phyloP scores from a whole-genome alignment of 2,113 vertebrate genomes.

The Enhydra lutris region DNA sequence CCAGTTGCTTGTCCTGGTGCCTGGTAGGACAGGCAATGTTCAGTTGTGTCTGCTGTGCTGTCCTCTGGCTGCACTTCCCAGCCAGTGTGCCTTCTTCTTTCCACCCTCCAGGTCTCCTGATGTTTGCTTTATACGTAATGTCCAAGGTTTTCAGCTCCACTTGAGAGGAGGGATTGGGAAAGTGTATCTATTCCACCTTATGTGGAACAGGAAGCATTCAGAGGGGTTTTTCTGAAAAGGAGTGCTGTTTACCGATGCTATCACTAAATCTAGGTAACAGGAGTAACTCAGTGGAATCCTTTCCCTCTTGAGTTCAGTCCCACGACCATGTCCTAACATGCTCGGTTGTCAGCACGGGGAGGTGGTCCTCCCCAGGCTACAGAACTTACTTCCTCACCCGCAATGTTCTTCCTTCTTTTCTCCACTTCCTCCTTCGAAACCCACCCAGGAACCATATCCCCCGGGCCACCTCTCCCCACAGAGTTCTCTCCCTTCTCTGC shows the following conservation, averaged over 20 bases:
- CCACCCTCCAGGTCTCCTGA: not conserved
- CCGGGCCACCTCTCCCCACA: not conserved
- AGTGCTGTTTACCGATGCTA: not conserved
- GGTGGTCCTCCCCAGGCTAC: too few species aligned
- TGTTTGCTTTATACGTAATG: accelerated
- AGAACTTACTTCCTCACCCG: not conserved
- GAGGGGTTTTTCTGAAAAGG: not conserved
- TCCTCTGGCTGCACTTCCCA: not conserved
- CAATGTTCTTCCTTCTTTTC: not conserved
- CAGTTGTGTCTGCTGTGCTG: accelerated
- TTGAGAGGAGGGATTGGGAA: not conserved
- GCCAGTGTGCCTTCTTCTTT: not conserved
- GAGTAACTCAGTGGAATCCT: not conserved
- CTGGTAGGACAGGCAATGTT: not conserved
- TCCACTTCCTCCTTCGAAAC: not conserved
- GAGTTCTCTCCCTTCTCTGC: not conserved
- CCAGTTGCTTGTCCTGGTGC: not conserved
- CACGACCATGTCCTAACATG: too few species aligned
- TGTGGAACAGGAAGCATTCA: not conserved
- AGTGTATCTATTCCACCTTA: not conserved
- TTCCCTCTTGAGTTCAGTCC: not conserved
- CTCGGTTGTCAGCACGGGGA: not conserved
- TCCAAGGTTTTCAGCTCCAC: not conserved
- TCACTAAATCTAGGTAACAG: not conserved
- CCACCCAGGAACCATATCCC: not conserved